Base-by-base conservation (phyloP, 1,140 invertebrate genomes). In the Zaprionus capensis region DNA sequence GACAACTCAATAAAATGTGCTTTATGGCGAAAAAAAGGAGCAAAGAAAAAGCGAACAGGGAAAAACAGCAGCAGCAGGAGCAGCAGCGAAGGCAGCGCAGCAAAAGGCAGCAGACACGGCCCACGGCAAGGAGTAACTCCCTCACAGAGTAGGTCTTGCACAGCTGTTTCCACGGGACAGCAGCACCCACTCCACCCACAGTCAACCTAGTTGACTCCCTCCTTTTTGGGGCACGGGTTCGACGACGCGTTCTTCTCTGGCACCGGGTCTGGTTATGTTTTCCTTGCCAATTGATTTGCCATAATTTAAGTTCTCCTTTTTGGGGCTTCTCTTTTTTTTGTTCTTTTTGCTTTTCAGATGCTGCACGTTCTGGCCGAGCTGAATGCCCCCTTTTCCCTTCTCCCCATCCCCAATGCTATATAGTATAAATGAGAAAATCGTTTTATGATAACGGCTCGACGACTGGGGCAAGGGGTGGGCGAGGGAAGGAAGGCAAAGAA, bases 1-100 rank as follows among this genome's bases (percentile, higher is more conserved):
- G 90, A 91, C 90, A 91, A 91, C 90, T 91, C 90, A 91, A 91
- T 91, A 91, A 91, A 91, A 91, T 91, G 90, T 91, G 90, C 90
- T 91, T 91, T 91, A 91, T 91, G 90, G 81, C 80, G 68, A 79
- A 63, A 71, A 73, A 74, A 80, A 71, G 31, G 28, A 46, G 36
- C 41, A 72, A 64, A 20, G 34, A 41, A 72, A 12, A 61, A 57
- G 9, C 12, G 11, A 67, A 20, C 44, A 78, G 76, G 78, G 71
- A 71, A 79, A 69, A 84, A 80, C 65, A 71, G 63, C 65, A 70
- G 31, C 31, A 11, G 28, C 28, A 28, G 26, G 5, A 9, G 9
- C 28, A 9, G 9, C 31, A 34, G 31, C 31, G 31, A 34, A 34
- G 31, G 31, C 28, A 31, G 80, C 63, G 65, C 41, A 71, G 64